Evolutionary conservation across 2,113 vertebrate genomes (phyloP), one percentile per base, ranked within the genome.

Genomic region (Malurus alboscapulatus): DNA sequence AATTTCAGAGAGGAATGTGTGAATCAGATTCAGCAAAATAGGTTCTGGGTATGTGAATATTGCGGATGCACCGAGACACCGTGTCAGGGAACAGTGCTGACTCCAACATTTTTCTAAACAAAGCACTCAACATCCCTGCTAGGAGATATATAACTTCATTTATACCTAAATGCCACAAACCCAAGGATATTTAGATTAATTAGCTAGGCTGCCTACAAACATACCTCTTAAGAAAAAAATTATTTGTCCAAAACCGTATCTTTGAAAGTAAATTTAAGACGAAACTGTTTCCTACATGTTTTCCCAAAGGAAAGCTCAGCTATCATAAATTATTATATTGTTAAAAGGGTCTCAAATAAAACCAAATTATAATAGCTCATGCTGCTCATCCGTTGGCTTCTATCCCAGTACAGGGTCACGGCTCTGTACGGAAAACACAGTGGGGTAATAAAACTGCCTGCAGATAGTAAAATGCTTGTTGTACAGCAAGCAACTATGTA

Each of bases 361-460:
- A 84, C 51, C 90, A 44, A 73, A 97, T 92, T 82, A 96, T 93
- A 97, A 93, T 95, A 95, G 93, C 93, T 97, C 95, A 95, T 59
- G 89, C 92, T 96, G 93, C 51, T 96, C 95, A 92, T 96, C 87
- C 69, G 92, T 97, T 97, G 97, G 97, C 94, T 95, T 90, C 54
- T 82, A 67, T 95, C 96, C 96, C 96, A 97, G 96, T 45, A 84
- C 59, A 96, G 96, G 96, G 96, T 97, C 96, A 97, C 36, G 91
- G 66, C 86, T 96, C 93, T 95, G 86, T 77, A 91, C 94, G 18
- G 90, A 97, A 94, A 92, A 92, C 75, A 95, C 96, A 96, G 94
- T 84, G 69, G 91, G 94, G 95, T 87, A 92, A 94, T 95, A 96
- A 96, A 95, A 91, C 74, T 94, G 79, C 59, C 84, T 58, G 77